phyloP scores from a whole-genome alignment of 2,797 vertebrate species.

The Peromyscus nudipes region DNA sequence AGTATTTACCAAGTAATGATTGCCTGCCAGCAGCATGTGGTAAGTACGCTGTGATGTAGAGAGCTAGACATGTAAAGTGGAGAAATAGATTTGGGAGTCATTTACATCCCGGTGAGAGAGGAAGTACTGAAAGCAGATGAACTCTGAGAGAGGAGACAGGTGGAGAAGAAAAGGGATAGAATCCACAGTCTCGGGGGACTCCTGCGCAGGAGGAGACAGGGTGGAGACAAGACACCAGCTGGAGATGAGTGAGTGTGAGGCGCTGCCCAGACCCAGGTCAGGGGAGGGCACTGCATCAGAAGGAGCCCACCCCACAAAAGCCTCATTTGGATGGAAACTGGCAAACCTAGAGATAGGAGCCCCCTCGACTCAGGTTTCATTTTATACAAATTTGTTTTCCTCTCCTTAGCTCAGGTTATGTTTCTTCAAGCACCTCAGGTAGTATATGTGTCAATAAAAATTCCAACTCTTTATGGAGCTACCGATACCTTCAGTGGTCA shows the following conservation, averaged over 20 bases:
- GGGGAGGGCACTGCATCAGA: not conserved
- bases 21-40: constrained; percentile 76
- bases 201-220: not conserved
- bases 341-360: not conserved
- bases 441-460: not conserved
- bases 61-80: constrained; percentile 79
- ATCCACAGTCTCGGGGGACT: not conserved
- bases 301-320: not conserved
- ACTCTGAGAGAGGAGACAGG: constrained; percentile 64
- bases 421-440: constrained; percentile 15
- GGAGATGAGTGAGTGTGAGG: not conserved
- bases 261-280: not conserved
- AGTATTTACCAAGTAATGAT: constrained; percentile 80
- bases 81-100: constrained; percentile 76
- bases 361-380: not conserved
- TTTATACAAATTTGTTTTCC: not conserved
- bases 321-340: not conserved
- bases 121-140: constrained; percentile 75
- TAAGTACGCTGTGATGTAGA: constrained; percentile 75
- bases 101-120: constrained; percentile 76
- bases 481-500: not conserved
- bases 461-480: not conserved
- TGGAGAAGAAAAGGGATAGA: constrained; percentile 51
- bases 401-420: not conserved
- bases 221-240: not conserved